phyloP scores from a whole-genome alignment of 1,140 invertebrate species.

The Zaprionus lachaisei region DNA sequence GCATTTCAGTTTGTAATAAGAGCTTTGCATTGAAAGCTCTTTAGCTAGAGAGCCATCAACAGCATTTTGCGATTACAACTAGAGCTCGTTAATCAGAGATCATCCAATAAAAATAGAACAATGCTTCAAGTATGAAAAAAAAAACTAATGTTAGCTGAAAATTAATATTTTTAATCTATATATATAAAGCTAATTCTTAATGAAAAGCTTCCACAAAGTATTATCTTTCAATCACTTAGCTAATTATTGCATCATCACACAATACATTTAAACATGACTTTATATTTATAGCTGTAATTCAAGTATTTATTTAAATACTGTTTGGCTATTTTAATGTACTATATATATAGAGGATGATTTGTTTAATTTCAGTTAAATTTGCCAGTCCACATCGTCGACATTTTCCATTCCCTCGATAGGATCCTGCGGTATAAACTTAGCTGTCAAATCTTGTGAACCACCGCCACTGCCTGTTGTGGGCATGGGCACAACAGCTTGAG shows the following conservation, averaged over 20 bases:
- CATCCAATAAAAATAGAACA: not conserved
- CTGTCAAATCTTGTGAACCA: not conserved
- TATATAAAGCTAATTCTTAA: not conserved
- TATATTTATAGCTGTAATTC: not conserved
- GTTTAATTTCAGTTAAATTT: not conserved
- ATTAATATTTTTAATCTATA: not conserved
- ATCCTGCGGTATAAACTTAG: not conserved
- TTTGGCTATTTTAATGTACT: not conserved
- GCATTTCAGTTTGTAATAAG: too few species aligned
- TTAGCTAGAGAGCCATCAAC: too few species aligned
- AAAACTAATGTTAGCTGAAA: not conserved
- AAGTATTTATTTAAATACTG: not conserved
- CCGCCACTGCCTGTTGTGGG: not conserved
- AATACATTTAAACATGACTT: not conserved
- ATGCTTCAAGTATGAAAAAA: not conserved
- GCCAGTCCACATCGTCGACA: constrained; percentile 3
- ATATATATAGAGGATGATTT: not conserved
- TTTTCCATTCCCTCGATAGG: not conserved
- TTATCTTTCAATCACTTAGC: not conserved
- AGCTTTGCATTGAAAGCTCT: too few species aligned
- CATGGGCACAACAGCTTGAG: not conserved
- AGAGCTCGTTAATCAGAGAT: too few species aligned
- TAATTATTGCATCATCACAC: not conserved
- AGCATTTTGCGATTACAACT: too few species aligned
- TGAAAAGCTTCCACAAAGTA: not conserved